Percentiles rank a stretch among this genome's conserved stretches.
Conservation (phyloP, 2,888 invertebrate genomes). For the Lymantria dispar region DNA sequence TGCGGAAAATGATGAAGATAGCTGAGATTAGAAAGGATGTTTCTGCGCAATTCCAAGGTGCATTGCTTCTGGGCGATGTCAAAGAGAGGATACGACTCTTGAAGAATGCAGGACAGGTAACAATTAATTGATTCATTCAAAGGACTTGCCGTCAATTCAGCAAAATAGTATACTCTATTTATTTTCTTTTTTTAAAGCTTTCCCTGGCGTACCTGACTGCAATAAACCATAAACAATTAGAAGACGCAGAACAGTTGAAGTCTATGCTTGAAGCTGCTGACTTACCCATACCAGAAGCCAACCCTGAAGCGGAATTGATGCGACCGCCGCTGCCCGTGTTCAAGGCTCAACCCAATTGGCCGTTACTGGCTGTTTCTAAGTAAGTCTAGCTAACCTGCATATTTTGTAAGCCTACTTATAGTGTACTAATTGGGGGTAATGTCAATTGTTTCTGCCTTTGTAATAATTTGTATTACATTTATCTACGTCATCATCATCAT, state of each 20-base stretch:
- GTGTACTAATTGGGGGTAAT: no score
- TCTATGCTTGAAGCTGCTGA: slow-evolving; percentile 85
- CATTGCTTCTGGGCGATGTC: slow-evolving; percentile 95
- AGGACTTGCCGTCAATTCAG: no score
- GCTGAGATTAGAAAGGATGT: slow-evolving; percentile 98
- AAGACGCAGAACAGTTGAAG: slow-evolving; percentile 89
- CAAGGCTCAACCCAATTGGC: slow-evolving; percentile 98
- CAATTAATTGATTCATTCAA: no score
- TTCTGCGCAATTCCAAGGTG: slow-evolving; percentile 98
- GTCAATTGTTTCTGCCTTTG: no score
- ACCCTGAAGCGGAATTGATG: slow-evolving; percentile 88
- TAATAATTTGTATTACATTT: no score
- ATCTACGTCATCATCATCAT: no score
- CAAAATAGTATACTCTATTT: no score
- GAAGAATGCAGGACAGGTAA: slow-evolving; percentile 85
- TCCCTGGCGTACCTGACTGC: slow-evolving; percentile 97
- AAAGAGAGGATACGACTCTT: slow-evolving; percentile 93
- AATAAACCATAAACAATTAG: slow-evolving; percentile 92
- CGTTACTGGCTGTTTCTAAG: slow-evolving; percentile 93
- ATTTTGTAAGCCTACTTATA: no score
- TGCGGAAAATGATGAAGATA: slow-evolving; percentile 99
- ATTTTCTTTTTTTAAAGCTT: slow-evolving; percentile 55
- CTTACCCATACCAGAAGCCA: slow-evolving; percentile 85
- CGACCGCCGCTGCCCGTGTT: slow-evolving; percentile 95
- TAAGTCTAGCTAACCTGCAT: no score